Evolutionary conservation across 2,113 vertebrate species (phyloP), one percentile per base, ranked within the genome.

Genomic region (Sardina pilchardus): DNA sequence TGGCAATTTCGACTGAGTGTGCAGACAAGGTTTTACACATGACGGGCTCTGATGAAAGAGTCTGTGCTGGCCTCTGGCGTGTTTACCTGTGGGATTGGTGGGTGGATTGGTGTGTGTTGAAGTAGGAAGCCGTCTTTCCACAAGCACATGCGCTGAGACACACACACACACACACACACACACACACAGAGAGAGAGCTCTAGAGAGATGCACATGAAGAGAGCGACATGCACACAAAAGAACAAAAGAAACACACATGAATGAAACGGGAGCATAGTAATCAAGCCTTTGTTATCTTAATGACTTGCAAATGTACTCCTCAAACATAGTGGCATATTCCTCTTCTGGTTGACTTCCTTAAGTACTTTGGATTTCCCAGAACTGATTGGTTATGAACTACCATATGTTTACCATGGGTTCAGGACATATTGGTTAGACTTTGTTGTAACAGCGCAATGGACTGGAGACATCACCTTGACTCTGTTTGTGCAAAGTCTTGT

Each of bases 71-170:
- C 63, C 10, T 1, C 53, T n/a, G 21, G n/a, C 14, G 9, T 71
- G 63, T 71, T 34, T 71, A 30, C 63, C 63, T 71, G 63, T 34
- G 71, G 71, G 30, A 36, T 78, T 78, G 34, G 71, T 78, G n/a
- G n/a, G n/a, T n/a, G n/a, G n/a, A n/a, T n/a, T n/a, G n/a, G n/a
- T n/a, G 24, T 67, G 30, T 71, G 30, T 78, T 78, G 30, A 34
- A 78, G 36, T 30, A 34, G 71, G 30, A 36, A 10, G 71, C 34
- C 71, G 36, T 16, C 71, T 78, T 78, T 71, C 30, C 53, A 56
- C 17, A 63, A 24, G 1, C 56, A 24, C 56, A 63, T 17, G 21
- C 53, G 1, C 19, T 19, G 9, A 63, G 24, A 63, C 56, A 26
- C 24, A 63, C 56, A 63, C 19, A 63, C 56, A 63, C 56, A 63